Evolutionary conservation across 2,113 vertebrate genomes (phyloP), one percentile per base, ranked within the genome.

Genomic region (Pangasianodon gigas): DNA sequence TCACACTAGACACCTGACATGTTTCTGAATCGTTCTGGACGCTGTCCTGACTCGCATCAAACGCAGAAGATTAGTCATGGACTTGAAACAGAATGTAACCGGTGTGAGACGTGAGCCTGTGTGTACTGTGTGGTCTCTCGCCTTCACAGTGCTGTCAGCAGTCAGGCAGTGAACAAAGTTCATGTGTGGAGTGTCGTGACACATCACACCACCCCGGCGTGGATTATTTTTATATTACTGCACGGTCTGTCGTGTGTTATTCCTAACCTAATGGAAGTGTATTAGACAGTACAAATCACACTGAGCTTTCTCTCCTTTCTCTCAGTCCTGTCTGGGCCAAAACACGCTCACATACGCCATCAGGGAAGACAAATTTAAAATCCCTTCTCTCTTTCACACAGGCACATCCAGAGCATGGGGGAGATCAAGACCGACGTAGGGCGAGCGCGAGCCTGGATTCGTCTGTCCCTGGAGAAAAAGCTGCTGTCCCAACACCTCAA

Each of bases 391-490:
- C 16, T 80, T 6, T 69, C n/a, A 7, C 18, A n/a, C 93, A 99
- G 98, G 92, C 98, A 99, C 44, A 95, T 99, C 93, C 98, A 99
- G 93, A 97, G 96, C 91, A 98, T 99, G 97, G 97, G 96, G 69
- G 98, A 99, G 92, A 97, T 98, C 94, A 97, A 98, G 92, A 98
- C 98, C 0, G 98, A 99, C 4, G 98, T 99, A 24, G 98, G 97
- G 10, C 96, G 97, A 90, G 97, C 98, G 44, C 96, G 98, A 85
- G 98, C 98, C 6, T 99, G 98, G 98, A 98, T 99, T 90, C 96
- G 98, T 18, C 92, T 99, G 92, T 98, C 98, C 69, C 95, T 99
- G 89, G 98, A 99, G 94, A 99, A 99, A 95, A 99, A 99, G 91
- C 96, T 98, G 84, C 93, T 99, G 18, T 99, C 98, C n/a, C 98